These are phyloP conservation scores for Nothura maculosa DNA, from an alignment of 2,797 vertebrate species.

Conservation along the genomic window DNA sequence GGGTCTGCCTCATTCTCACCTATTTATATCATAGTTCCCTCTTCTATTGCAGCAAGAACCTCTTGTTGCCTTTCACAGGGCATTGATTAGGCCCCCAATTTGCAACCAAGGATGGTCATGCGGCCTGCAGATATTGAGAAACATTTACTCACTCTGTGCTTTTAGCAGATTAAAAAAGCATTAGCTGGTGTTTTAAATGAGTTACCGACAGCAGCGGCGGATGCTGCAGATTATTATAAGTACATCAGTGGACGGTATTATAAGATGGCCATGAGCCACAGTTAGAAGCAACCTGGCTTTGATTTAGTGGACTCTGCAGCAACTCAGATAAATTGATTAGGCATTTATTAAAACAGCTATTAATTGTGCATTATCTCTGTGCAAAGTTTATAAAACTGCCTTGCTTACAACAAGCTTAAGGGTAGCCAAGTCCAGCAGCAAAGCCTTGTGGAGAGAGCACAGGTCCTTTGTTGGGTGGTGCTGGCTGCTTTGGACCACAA, in stretches of 20 bases:
- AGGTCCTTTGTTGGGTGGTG: neutral
- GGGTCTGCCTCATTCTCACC: neutral
- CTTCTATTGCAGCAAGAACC: neutral
- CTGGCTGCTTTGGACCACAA: accelerated
- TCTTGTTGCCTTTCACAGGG: neutral
- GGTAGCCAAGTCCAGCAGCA: neutral
- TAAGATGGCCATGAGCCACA: conserved; percentile 47
- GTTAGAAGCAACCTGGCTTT: conserved; percentile 20
- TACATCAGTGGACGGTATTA: conserved; percentile 57
- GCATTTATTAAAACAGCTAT: conserved; percentile 33
- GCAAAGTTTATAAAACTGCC: neutral
- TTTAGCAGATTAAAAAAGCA: neutral
- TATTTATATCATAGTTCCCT: neutral
- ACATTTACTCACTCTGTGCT: conserved; percentile 1
- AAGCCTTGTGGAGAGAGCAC: neutral
- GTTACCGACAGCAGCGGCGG: conserved; percentile 23
- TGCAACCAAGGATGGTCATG: neutral
- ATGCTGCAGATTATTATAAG: conserved; percentile 60
- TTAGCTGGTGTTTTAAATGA: neutral
- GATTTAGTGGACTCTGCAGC: conserved; percentile 53
- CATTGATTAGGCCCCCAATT: neutral
- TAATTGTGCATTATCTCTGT: conserved; percentile 11
- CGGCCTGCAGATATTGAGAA: neutral
- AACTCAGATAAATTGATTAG: conserved; percentile 60
- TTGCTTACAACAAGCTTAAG: neutral